A percentile compares a stretch with the other conserved stretches of the same genome.
phyloP scores from a whole-genome alignment of 2,113 vertebrate species.

The Halcyon senegalensis region DNA sequence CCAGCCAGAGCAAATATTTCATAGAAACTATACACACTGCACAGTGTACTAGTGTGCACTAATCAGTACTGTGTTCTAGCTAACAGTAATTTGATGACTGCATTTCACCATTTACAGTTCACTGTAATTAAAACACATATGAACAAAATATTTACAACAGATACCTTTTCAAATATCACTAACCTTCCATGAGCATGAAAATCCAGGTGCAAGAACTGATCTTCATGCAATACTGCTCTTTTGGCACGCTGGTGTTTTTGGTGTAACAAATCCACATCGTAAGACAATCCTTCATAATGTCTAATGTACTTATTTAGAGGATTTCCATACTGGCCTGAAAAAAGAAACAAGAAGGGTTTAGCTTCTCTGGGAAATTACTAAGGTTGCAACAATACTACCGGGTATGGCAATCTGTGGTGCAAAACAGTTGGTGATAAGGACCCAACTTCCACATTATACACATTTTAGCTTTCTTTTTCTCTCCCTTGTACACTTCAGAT shows the following conservation, averaged over 20 bases:
- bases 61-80: not conserved
- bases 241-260: conserved; percentile 96
- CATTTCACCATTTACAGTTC: not conserved
- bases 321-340: conserved; percentile 89
- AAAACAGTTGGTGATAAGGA: not conserved
- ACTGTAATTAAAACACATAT: not conserved
- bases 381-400: not conserved
- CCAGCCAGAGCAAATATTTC: not conserved
- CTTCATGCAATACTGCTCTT: conserved; percentile 87
- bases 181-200: conserved; percentile 96
- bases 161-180: conserved; percentile 61
- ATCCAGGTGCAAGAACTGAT: conserved; percentile 87
- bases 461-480: not conserved
- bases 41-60: not conserved
- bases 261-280: conserved; percentile 89
- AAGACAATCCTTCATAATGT: conserved; percentile 95
- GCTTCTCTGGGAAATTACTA: not conserved
- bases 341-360: conserved; percentile 52
- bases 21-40: not conserved
- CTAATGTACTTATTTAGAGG: conserved; percentile 90
- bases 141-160: not conserved
- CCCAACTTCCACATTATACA: not conserved
- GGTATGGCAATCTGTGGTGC: not conserved
- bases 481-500: not conserved
- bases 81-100: not conserved